phyloP scores from a whole-genome alignment of 1,140 invertebrate species.

The Spodoptera litura region DNA sequence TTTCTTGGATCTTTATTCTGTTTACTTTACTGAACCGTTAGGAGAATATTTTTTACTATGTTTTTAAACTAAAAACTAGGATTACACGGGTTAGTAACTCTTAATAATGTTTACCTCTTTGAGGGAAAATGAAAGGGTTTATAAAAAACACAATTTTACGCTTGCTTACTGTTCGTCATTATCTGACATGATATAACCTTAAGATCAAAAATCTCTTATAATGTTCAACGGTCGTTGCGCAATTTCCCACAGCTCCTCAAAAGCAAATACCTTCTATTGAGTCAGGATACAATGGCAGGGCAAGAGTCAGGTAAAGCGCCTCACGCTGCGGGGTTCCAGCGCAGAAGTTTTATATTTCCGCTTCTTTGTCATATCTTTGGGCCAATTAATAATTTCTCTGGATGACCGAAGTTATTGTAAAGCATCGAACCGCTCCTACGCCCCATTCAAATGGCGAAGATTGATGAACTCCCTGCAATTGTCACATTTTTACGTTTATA shows the following conservation, averaged over 20 bases:
- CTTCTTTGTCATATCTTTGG: conserved; percentile 79
- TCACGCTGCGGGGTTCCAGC: conserved; percentile 75
- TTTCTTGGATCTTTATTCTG: too few species aligned
- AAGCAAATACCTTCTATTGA: conserved; percentile 80
- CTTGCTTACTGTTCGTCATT: conserved; percentile 41
- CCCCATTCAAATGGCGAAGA: conserved; percentile 76
- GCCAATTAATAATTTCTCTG: conserved; percentile 84
- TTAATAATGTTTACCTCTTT: not conserved
- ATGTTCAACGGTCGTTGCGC: conserved; percentile 74
- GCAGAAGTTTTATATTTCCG: conserved; percentile 85
- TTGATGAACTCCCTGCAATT: conserved; percentile 81
- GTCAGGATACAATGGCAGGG: conserved; percentile 78
- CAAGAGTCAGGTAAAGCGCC: conserved; percentile 84
- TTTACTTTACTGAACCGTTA: too few species aligned
- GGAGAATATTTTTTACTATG: too few species aligned
- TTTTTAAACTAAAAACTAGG: too few species aligned
- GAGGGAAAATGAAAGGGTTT: conserved; percentile 40
- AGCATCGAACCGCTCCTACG: conserved; percentile 61
- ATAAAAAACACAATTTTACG: conserved; percentile 45
- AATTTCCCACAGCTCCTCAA: conserved; percentile 82
- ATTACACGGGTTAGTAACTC: not conserved
- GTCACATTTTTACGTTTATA: conserved; percentile 77
- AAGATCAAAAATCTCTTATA: conserved; percentile 64
- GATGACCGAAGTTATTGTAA: conserved; percentile 82
- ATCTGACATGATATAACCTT: conserved; percentile 50